These are phyloP conservation scores for Solenodon paradoxus DNA, from an alignment of 2,113 vertebrate genomes.

Conservation along the genomic window DNA sequence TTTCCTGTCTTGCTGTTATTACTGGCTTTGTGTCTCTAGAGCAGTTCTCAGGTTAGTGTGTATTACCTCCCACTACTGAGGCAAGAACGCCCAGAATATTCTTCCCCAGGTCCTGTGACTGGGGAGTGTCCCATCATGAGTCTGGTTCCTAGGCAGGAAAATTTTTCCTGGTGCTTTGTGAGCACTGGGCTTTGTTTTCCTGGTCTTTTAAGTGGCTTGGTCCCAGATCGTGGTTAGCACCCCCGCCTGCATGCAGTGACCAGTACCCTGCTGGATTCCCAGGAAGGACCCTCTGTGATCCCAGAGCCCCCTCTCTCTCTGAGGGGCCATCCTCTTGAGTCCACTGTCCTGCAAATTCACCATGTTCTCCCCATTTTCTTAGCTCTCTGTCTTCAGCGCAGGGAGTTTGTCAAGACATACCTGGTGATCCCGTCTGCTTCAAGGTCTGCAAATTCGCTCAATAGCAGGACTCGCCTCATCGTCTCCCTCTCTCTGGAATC, in stretches of 20 bases:
- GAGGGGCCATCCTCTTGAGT: not conserved
- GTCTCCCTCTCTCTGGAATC: not conserved
- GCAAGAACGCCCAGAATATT: not conserved
- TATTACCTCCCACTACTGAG: not conserved
- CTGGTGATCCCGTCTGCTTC: not conserved
- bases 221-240: not conserved
- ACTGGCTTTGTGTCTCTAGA: not conserved
- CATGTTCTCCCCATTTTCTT: not conserved
- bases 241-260: accelerated
- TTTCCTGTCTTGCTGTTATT: not conserved
- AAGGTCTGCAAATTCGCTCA: not conserved
- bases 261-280: accelerated
- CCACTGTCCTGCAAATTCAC: not conserved
- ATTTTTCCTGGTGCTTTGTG: not conserved
- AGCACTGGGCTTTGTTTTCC: not conserved
- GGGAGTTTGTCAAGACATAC: not conserved
- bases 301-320: not conserved
- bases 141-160: not conserved
- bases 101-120: not conserved
- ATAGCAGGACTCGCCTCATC: accelerated
- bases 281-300: no score
- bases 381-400: not conserved
- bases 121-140: not conserved
- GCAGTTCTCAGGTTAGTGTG: not conserved
- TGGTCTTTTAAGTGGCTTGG: accelerated